Conservation (phyloP, 1,140 invertebrate genomes). For the Anoplophora glabripennis region DNA sequence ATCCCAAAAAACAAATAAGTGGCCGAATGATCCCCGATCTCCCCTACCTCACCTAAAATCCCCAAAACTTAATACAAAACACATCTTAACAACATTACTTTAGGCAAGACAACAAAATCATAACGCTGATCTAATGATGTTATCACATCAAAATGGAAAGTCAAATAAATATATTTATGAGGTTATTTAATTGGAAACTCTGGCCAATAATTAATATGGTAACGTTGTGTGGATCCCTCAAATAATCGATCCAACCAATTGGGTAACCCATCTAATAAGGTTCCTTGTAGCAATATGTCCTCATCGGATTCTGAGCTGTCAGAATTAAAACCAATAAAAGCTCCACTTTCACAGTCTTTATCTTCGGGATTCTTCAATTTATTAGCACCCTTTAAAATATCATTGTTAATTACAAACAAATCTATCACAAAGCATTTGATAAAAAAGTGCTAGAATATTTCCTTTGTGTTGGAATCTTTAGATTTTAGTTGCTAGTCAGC, state of each 20-base stretch:
- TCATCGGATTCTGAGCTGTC: constrained; percentile 67
- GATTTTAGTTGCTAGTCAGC: too few species aligned
- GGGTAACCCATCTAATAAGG: constrained; percentile 86
- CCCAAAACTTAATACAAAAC: too few species aligned
- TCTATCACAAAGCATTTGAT: too few species aligned
- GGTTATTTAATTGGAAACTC: constrained; percentile 57
- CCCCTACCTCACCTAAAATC: too few species aligned
- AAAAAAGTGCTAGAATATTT: too few species aligned
- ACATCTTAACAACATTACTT: too few species aligned
- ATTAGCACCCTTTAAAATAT: constrained; percentile 16
- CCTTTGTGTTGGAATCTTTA: too few species aligned
- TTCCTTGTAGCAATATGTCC: constrained; percentile 48
- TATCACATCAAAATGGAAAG: neutral
- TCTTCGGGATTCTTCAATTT: constrained; percentile 24
- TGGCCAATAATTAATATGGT: constrained; percentile 97
- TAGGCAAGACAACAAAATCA: too few species aligned
- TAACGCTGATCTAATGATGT: too few species aligned
- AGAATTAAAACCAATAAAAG: constrained; percentile 77
- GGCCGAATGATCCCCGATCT: too few species aligned
- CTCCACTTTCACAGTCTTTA: constrained; percentile 68
- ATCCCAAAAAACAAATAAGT: too few species aligned
- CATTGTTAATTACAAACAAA: too few species aligned
- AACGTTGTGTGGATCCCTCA: constrained; percentile 91
- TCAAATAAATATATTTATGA: constrained; percentile 3
- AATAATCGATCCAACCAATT: constrained; percentile 96